Evolutionary conservation across 2,113 vertebrate species (phyloP).

Genomic region (Sinocyclocheilus anshuiensis): DNA sequence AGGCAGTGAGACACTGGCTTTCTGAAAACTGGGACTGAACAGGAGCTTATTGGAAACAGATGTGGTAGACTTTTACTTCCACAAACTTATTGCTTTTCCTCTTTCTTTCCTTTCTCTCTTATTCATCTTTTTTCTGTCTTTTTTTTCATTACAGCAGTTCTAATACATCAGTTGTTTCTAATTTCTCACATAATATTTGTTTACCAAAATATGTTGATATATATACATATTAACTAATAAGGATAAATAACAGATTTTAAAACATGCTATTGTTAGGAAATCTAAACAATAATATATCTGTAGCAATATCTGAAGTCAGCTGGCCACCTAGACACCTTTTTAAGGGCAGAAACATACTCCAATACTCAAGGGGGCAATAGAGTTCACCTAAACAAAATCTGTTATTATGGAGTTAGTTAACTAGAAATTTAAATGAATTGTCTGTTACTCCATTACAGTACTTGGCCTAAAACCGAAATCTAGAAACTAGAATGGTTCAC

Average conservation of each 20-base stretch:
- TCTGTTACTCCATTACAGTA: background rate
- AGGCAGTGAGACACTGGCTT: conserved; percentile 46
- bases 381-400: background rate
- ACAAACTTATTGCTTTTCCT: background rate
- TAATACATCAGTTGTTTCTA: background rate
- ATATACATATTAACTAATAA: background rate
- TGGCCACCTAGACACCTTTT: background rate
- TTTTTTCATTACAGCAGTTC: background rate
- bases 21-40: conserved; percentile 35
- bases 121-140: background rate
- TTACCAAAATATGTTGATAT: background rate
- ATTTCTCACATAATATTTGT: background rate
- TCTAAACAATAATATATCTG: background rate
- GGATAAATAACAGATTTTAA: background rate
- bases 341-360: background rate
- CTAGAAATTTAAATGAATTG: background rate
- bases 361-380: background rate
- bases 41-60: conserved; percentile 56
- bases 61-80: conserved; percentile 34
- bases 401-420: no score
- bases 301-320: background rate
- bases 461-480: background rate
- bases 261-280: no score
- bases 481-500: no score
- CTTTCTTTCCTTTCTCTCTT: background rate